Evolutionary conservation across 2,888 invertebrate genomes (phyloP), one percentile per base, ranked within the genome.

Genomic region (Criorhina ranunculi): DNA sequence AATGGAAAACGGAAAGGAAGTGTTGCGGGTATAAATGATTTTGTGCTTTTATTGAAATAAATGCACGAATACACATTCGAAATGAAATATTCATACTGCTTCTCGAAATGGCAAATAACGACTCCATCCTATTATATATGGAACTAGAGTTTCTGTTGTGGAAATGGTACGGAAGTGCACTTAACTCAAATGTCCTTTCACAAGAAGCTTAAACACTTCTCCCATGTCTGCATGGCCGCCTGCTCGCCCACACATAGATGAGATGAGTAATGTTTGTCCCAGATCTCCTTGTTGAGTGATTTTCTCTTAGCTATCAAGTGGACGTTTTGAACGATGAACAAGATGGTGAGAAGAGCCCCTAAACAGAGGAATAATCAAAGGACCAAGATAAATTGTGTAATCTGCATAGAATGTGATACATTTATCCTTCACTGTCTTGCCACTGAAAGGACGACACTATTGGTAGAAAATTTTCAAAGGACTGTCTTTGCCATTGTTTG

Each of bases 51-150:
- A 83, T 66, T 79, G 73, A 75, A 79, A 83, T 69, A 64, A 79
- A 79, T 79, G 79, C 60, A 79, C 72, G 46, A 66, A 33, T 55
- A 72, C 60, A 77, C 72, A 82, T 70, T 76, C 57, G 31, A 33
- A 72, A 70, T 76, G 44, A 82, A 82, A 82, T 70, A 81, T 82
- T 82, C 67, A 78, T 67, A 60, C 33, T 44, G 12, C 55, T 67
- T 17, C 55, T 67, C 55, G 24, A 62, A 77, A 73, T 69, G 64
- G 55, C 69, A 83, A 83, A 78, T 73, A 72, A 40, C 49, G 24
- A 33, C 31, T 51, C 15, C 6, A 12, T 55, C 46, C 37, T 57
- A 8, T 40, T 51, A 67, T 53, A 77, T 77, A 82, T 77, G 82
- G 64, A 73, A 55, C 60, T 51, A 24, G 64, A 67, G 67, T 44